Base-by-base conservation (phyloP, 2,888 invertebrate genomes). In the Fragum sueziense region DNA sequence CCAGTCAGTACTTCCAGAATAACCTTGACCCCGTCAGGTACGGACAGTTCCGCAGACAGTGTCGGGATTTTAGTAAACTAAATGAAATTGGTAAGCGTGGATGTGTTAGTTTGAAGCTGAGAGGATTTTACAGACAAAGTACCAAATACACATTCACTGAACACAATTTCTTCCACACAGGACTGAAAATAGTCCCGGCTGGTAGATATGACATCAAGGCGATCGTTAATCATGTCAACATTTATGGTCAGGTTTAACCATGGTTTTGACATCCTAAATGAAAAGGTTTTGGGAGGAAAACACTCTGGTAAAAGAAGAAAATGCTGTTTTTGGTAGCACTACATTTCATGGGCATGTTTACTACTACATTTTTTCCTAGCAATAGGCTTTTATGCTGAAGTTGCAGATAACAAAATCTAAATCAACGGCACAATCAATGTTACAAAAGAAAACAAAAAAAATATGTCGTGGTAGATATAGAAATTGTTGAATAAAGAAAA, bases 81-180 rank as follows among this genome's bases (percentile, higher is more conserved):
- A 85, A 79, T 34, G 51, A 59, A 7, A 76, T 88, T 27, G 86
- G 86, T 54, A 79, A 84, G 37, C 71, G 74, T 29, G 90, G 89
- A 0, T 91, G 91, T 75, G 84, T 83, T 27, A 82, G 86, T 54
- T 70, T 90, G 27, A 88, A 89, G 80, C 65, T 71, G 20, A 77
- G 81, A 62, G 85, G 86, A 22, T 54, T 77, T 47, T 61, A 79
- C 17, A 76, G 84, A 17, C 84, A 85, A 20, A 75, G 76, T 20
- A 52, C 61, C 3, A 17, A 67, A 31, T 81, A 84, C 52, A 85
- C 89, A 0, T 91, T 85, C 74, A 83, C 90, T 20, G 78, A 81
- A 41, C 91, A 91, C 79, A 87, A 88, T 65, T 90, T 89, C 87
- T 86, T 85, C 25, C 90, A 91, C 74, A 89, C 90, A 7, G 85